Evolutionary conservation across 2,888 invertebrate species (phyloP).

Genomic region (Patella depressa): DNA sequence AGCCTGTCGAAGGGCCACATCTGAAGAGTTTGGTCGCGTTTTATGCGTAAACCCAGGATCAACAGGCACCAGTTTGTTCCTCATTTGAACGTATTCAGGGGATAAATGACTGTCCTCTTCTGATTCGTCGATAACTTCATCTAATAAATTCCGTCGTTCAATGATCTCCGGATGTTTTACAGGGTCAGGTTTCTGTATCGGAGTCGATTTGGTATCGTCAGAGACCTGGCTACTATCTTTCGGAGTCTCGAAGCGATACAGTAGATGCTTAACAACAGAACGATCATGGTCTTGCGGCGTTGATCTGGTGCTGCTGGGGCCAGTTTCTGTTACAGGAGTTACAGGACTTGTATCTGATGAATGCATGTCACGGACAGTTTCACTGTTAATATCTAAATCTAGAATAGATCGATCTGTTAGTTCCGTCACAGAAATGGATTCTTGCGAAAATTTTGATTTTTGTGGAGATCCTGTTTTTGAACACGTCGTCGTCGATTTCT

Average conservation of each 20-base stretch:
- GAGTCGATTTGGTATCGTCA: neutral
- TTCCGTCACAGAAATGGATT: neutral
- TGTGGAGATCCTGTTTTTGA: conserved; percentile 14
- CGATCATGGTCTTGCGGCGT: conserved; percentile 18
- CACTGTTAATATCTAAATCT: neutral
- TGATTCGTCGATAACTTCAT: neutral
- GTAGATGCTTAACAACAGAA: conserved; percentile 46
- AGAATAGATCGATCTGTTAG: neutral
- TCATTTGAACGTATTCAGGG: conserved; percentile 1
- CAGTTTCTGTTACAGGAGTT: neutral
- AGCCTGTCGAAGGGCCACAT: neutral
- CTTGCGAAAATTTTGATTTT: conserved; percentile 2
- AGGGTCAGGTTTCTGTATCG: neutral
- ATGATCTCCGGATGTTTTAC: neutral
- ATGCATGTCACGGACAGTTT: neutral
- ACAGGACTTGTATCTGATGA: neutral
- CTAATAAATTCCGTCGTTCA: neutral
- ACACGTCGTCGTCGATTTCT: neutral
- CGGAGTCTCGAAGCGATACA: conserved; percentile 47
- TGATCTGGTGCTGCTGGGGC: neutral
- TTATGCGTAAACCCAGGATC: neutral
- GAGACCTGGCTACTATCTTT: conserved; percentile 24
- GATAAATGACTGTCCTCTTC: neutral
- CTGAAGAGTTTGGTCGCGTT: neutral
- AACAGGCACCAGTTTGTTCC: neutral